A percentile compares a stretch with the other conserved stretches of the same genome.
Evolutionary conservation across 1,140 invertebrate genomes (phyloP).

Genomic region (Atta colombica): DNA sequence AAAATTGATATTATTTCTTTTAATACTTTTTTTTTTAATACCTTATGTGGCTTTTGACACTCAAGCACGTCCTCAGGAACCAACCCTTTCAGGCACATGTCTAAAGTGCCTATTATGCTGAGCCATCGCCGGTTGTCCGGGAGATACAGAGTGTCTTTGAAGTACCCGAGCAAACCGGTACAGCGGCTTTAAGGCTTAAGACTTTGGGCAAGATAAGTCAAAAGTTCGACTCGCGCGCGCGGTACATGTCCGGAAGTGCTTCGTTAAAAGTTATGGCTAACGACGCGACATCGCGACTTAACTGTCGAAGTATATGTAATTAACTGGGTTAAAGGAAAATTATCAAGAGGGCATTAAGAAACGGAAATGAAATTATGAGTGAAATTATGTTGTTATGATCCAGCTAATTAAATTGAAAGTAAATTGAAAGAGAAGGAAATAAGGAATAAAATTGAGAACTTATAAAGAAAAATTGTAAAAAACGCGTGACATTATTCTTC

Average conservation of each 20-base stretch:
- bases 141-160: constrained; percentile 60
- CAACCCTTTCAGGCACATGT: constrained; percentile 35
- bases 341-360: background rate
- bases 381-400: background rate
- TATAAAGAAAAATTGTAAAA: background rate
- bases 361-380: constrained; percentile 13
- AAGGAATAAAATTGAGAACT: background rate
- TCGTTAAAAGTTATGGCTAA: constrained; percentile 61
- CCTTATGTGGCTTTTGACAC: constrained; percentile 30
- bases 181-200: constrained; percentile 57
- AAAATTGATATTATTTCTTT: constrained; percentile 25
- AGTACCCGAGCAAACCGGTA: constrained; percentile 52
- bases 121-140: constrained; percentile 50
- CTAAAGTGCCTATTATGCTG: constrained; percentile 56
- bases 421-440: background rate
- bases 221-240: constrained; percentile 57
- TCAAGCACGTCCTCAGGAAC: constrained; percentile 42
- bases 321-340: constrained; percentile 36
- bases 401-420: constrained; percentile 7
- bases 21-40: constrained; percentile 6
- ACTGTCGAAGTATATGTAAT: constrained; percentile 50
- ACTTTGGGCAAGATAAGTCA: constrained; percentile 60
- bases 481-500: too few species aligned
- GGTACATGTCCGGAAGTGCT: constrained; percentile 48
- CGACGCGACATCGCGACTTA: constrained; percentile 44